Evolutionary conservation across 2,888 invertebrate species (phyloP).

Genomic region (Apamea anceps): DNA sequence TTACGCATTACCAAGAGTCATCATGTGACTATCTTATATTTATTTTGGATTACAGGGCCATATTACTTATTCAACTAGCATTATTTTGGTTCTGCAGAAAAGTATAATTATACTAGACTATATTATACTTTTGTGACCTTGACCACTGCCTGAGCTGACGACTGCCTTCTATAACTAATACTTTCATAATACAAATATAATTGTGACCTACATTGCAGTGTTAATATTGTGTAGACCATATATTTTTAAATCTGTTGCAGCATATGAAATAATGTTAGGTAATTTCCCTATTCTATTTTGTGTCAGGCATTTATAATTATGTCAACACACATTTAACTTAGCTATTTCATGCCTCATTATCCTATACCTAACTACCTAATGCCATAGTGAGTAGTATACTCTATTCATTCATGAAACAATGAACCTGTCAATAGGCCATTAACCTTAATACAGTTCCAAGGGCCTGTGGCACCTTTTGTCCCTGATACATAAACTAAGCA

Average conservation of each 20-base stretch:
- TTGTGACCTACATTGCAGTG: background rate
- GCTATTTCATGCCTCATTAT: background rate
- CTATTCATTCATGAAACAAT: slow-evolving; percentile 45
- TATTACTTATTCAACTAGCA: background rate
- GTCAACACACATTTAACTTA: background rate
- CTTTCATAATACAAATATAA: slow-evolving; percentile 4
- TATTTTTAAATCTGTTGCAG: slow-evolving; percentile 3
- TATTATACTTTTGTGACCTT: background rate
- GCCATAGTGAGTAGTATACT: slow-evolving; percentile 10
- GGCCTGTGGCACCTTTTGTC: slow-evolving; percentile 62
- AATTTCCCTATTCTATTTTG: slow-evolving; percentile 16
- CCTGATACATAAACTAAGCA: slow-evolving; percentile 57
- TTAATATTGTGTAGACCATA: background rate
- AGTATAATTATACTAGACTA: too few relatives aligned
- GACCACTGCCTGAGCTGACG: background rate
- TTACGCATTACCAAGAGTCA: background rate
- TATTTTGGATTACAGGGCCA: background rate
- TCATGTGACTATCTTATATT: background rate
- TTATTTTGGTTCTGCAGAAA: background rate
- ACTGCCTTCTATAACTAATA: background rate
- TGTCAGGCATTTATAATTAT: background rate
- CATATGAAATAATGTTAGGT: background rate
- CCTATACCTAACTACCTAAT: background rate
- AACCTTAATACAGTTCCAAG: slow-evolving; percentile 67
- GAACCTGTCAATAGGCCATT: slow-evolving; percentile 63